phyloP scores from a whole-genome alignment of 2,113 vertebrate genomes.

The Anolis sagrei region DNA sequence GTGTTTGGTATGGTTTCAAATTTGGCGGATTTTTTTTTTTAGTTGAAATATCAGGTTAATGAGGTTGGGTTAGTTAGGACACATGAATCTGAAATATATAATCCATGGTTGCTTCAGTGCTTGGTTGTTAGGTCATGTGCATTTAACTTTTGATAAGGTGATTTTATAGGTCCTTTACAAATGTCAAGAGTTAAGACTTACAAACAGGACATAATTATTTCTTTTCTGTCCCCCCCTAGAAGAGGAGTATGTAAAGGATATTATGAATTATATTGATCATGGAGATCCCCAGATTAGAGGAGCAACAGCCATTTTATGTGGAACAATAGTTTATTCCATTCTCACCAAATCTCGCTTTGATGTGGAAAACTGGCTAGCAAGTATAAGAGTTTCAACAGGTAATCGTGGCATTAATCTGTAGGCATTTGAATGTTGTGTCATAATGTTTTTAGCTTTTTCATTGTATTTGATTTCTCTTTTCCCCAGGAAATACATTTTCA shows the following conservation, averaged over 20 bases:
- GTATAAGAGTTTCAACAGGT: conserved; percentile 86
- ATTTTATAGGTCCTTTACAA: background rate
- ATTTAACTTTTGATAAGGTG: background rate
- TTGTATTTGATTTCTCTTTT: background rate
- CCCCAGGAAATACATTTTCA: conserved; percentile 86
- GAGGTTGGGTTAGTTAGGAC: background rate
- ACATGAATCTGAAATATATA: background rate
- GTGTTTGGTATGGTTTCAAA: background rate
- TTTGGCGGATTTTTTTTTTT: background rate
- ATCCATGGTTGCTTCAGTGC: background rate
- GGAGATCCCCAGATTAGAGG: conserved; percentile 97
- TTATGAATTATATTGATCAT: conserved; percentile 88
- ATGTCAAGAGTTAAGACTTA: background rate
- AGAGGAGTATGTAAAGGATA: conserved; percentile 92
- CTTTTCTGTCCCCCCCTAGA: conserved; percentile 75
- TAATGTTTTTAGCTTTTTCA: background rate
- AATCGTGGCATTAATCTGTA: background rate
- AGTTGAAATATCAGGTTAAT: background rate
- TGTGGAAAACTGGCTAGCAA: conserved; percentile 85
- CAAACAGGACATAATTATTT: background rate
- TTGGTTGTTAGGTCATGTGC: background rate
- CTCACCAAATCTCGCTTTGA: conserved; percentile 89
- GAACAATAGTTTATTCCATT: conserved; percentile 87
- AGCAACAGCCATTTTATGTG: conserved; percentile 92
- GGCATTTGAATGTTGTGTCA: fast-evolving